Conservation (phyloP, 2,797 vertebrate genomes). For the Sebastiscus tertius region DNA sequence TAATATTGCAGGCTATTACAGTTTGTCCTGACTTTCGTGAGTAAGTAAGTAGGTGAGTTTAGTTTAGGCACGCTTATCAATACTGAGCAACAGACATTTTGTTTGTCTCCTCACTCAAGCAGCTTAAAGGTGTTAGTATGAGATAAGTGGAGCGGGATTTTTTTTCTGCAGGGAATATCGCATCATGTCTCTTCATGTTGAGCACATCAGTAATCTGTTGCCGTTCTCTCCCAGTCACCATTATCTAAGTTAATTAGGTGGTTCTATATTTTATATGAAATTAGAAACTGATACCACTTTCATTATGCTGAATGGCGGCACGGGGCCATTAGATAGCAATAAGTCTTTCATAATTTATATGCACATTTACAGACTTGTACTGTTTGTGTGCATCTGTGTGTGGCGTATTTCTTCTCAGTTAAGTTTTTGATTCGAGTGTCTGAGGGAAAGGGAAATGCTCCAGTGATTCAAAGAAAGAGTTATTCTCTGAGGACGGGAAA, state of each 20-base stretch:
- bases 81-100: constrained; percentile 51
- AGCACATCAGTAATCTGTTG: constrained; percentile 48
- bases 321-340: neutral
- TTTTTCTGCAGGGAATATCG: constrained; percentile 42
- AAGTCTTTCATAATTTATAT: constrained; percentile 12
- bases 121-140: constrained; percentile 67
- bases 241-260: constrained; percentile 57
- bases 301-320: constrained; percentile 20
- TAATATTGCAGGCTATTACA: constrained; percentile 39
- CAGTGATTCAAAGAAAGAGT: neutral
- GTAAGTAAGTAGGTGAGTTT: constrained; percentile 22
- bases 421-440: neutral
- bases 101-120: constrained; percentile 58
- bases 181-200: constrained; percentile 37
- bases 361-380: neutral
- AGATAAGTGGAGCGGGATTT: constrained; percentile 65
- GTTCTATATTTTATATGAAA: constrained; percentile 36
- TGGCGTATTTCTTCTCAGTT: neutral
- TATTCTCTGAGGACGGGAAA: neutral
- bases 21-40: constrained; percentile 30
- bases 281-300: constrained; percentile 42
- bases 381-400: neutral
- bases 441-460: neutral
- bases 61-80: constrained; percentile 54
- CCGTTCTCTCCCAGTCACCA: constrained; percentile 11